Conservation (phyloP, 1,140 invertebrate species). For the Cecropterus lyciades region DNA sequence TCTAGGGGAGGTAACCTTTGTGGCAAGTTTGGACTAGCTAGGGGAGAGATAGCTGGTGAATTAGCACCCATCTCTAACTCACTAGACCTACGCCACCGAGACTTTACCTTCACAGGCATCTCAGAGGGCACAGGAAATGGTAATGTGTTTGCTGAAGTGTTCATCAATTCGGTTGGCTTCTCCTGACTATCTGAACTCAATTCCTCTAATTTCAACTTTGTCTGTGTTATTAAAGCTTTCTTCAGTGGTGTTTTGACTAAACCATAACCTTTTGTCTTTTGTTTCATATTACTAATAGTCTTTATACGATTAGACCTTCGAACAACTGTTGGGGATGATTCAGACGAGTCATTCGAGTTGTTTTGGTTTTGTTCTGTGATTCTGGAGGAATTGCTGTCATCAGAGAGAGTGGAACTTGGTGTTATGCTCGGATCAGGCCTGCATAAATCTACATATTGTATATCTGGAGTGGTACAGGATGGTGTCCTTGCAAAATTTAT, state of each 20-base stretch:
- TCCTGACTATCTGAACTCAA: slow-evolving; percentile 74
- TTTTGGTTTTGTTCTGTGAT: slow-evolving; percentile 66
- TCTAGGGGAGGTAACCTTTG: slow-evolving; percentile 57
- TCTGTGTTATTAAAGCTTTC: slow-evolving; percentile 77
- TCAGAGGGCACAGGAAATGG: slow-evolving; percentile 81
- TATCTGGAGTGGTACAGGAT: slow-evolving; percentile 55
- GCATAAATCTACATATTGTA: slow-evolving; percentile 46
- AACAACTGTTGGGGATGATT: slow-evolving; percentile 78
- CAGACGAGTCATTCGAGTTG: slow-evolving; percentile 78
- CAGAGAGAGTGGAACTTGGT: slow-evolving; percentile 76
- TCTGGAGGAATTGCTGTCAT: slow-evolving; percentile 79
- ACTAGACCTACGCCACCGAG: slow-evolving; percentile 92
- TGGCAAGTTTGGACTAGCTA: slow-evolving; percentile 69
- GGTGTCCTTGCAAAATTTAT: slow-evolving; percentile 46
- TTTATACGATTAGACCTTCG: slow-evolving; percentile 85
- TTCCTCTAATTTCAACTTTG: slow-evolving; percentile 75
- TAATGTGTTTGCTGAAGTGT: slow-evolving; percentile 56
- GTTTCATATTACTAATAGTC: slow-evolving; percentile 85
- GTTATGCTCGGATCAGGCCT: slow-evolving; percentile 76
- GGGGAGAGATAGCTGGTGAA: slow-evolving; percentile 69
- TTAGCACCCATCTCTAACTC: slow-evolving; percentile 90
- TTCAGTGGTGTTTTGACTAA: slow-evolving; percentile 83
- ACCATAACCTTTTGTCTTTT: slow-evolving; percentile 85
- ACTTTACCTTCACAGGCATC: slow-evolving; percentile 94
- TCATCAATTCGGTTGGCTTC: slow-evolving; percentile 52